phyloP scores from a whole-genome alignment of 2,888 invertebrate genomes.

The Cheilosia variabilis region DNA sequence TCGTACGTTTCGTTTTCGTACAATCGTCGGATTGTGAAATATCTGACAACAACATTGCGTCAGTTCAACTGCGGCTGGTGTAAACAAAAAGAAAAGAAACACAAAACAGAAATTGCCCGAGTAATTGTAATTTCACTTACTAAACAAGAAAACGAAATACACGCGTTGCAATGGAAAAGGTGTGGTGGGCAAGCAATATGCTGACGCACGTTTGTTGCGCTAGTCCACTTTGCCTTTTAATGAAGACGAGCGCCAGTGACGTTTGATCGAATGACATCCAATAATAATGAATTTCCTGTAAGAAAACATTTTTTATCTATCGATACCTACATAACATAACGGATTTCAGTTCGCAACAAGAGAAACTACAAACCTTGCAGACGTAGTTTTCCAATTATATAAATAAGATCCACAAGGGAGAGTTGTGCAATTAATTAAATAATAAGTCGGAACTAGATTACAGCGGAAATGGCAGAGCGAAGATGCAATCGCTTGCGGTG shows the following conservation, averaged over 20 bases:
- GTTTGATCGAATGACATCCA: constrained; percentile 18
- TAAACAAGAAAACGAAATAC: constrained; percentile 25
- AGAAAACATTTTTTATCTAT: background rate
- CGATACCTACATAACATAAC: background rate
- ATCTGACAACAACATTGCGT: constrained; percentile 21
- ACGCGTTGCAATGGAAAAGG: constrained; percentile 13
- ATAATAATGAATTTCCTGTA: constrained; percentile 10
- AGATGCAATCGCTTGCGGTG: background rate
- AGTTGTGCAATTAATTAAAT: constrained; percentile 1
- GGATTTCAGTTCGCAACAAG: background rate
- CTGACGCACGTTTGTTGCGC: constrained; percentile 25
- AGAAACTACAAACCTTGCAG: background rate
- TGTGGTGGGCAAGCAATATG: constrained; percentile 14
- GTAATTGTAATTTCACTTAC: constrained; percentile 35
- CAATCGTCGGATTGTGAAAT: constrained; percentile 19
- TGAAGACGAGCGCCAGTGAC: background rate
- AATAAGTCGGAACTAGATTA: background rate
- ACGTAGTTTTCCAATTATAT: background rate
- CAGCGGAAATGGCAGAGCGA: background rate
- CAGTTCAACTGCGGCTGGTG: background rate
- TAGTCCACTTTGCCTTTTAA: background rate
- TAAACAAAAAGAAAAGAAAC: constrained; percentile 9
- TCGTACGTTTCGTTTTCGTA: background rate
- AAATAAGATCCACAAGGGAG: background rate
- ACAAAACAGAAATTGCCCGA: constrained; percentile 8